These are phyloP conservation scores for Rhinichthys osculus DNA, from an alignment of 2,797 vertebrate genomes.

Conservation along the genomic window DNA sequence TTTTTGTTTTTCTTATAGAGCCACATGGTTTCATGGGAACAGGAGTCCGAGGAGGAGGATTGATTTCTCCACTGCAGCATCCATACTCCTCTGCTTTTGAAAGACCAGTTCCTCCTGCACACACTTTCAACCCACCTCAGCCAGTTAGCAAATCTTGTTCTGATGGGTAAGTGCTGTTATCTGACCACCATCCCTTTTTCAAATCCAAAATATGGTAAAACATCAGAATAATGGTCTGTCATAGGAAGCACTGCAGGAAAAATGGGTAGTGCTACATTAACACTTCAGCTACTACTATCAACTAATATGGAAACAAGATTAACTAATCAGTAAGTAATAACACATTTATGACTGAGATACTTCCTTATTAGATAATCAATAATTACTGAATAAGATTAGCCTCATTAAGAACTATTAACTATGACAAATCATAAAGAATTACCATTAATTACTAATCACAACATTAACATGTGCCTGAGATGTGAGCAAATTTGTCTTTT, in stretches of 20 bases:
- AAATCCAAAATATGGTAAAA: background rate
- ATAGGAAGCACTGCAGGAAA: background rate
- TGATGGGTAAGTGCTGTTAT: conserved; percentile 82
- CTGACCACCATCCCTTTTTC: background rate
- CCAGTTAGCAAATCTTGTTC: conserved; percentile 84
- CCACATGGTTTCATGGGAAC: conserved; percentile 84
- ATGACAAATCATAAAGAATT: too few relatives aligned
- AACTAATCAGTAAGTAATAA: too few relatives aligned
- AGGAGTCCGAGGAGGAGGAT: conserved; percentile 71
- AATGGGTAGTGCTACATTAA: background rate
- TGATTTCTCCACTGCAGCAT: conserved; percentile 52
- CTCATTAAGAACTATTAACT: too few relatives aligned
- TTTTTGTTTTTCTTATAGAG: conserved; percentile 68
- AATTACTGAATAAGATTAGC: too few relatives aligned
- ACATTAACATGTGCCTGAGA: too few relatives aligned
- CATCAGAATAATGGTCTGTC: background rate
- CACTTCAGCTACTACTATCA: too few relatives aligned
- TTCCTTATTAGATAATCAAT: too few relatives aligned
- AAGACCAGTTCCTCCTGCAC: conserved; percentile 71
- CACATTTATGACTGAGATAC: too few relatives aligned
- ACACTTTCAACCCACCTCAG: conserved; percentile 68
- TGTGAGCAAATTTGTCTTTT: too few relatives aligned
- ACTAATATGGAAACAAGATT: too few relatives aligned
- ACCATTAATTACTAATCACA: too few relatives aligned
- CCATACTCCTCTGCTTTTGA: conserved; percentile 64